Conservation (phyloP, 2,113 vertebrate species). For the Rhineura floridana region DNA sequence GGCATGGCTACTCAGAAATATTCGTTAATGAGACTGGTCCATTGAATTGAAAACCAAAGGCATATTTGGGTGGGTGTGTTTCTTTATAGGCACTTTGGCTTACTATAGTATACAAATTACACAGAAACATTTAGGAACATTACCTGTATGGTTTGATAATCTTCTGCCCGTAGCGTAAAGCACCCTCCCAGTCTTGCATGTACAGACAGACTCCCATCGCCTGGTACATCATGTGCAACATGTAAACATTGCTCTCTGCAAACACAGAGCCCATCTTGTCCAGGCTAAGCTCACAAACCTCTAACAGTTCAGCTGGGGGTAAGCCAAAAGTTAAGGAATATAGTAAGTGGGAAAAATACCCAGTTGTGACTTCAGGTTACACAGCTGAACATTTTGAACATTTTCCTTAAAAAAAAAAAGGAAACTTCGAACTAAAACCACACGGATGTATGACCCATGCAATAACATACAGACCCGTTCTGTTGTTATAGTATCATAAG, state of each 20-base stretch:
- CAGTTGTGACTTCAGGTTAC: background rate
- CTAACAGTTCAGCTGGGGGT: slow-evolving; percentile 90
- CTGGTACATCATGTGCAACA: slow-evolving; percentile 98
- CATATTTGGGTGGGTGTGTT: background rate
- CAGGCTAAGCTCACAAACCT: slow-evolving; percentile 93
- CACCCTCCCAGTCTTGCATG: slow-evolving; percentile 85
- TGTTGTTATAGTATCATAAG: background rate
- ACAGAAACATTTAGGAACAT: background rate
- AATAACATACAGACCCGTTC: background rate
- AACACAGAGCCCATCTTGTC: slow-evolving; percentile 92
- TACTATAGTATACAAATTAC: background rate
- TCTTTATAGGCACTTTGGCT: background rate
- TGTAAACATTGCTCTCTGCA: slow-evolving; percentile 90
- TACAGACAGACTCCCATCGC: slow-evolving; percentile 96
- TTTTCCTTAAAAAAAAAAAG: background rate
- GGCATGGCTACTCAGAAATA: background rate
- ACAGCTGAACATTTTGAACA: background rate
- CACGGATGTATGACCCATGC: background rate
- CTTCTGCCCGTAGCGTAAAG: slow-evolving; percentile 89
- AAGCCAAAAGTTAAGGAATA: slow-evolving; percentile 82
- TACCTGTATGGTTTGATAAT: slow-evolving; percentile 92
- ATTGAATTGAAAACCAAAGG: background rate
- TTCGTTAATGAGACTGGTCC: background rate
- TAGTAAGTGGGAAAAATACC: background rate
- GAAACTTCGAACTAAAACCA: background rate